Conservation (phyloP, 2,113 vertebrate genomes). For the Calyptomena viridis region DNA sequence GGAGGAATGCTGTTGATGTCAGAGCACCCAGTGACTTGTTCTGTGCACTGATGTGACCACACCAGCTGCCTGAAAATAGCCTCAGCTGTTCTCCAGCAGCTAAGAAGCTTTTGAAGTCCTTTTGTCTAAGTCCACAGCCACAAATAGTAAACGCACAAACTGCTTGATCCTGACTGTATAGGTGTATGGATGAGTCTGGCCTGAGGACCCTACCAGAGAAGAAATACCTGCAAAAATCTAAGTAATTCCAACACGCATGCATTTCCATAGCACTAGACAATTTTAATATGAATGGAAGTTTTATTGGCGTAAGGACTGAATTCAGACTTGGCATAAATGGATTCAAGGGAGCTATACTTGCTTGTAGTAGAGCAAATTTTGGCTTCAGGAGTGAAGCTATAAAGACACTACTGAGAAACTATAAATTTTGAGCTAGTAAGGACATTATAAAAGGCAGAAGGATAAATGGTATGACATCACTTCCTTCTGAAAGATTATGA, state of each 20-base stretch:
- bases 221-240: background rate
- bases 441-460: background rate
- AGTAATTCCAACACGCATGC: background rate
- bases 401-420: background rate
- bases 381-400: background rate
- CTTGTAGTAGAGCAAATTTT: conserved; percentile 13
- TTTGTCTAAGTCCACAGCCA: background rate
- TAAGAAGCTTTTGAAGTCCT: background rate
- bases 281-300: conserved; percentile 32
- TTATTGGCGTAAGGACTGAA: conserved; percentile 14
- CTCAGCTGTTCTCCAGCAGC: background rate
- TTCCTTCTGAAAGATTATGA: background rate
- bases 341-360: background rate
- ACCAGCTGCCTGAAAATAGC: background rate
- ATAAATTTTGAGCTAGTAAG: background rate
- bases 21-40: background rate
- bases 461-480: background rate
- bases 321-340: background rate
- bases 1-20: background rate
- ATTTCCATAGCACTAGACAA: background rate
- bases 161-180: background rate
- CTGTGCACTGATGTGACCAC: background rate
- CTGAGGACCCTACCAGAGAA: background rate
- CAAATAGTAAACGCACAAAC: background rate
- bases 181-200: background rate